Evolutionary conservation across 2,113 vertebrate species (phyloP), one percentile per base, ranked within the genome.

Genomic region (Pteropus alecto): DNA sequence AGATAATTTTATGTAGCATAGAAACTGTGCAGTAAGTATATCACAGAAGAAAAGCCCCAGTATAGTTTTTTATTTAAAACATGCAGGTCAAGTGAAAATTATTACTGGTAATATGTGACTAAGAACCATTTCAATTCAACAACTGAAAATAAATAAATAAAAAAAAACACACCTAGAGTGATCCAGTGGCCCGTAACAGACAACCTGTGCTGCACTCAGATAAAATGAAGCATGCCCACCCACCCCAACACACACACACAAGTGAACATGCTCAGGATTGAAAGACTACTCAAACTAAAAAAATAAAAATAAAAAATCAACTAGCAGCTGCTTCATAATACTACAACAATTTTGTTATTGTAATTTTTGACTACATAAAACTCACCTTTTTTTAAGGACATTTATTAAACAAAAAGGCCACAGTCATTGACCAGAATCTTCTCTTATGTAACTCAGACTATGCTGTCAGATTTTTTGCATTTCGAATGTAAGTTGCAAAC

Each of bases 1-100:
- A 9, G 92, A 67, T 76, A 94, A 96, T 61, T 87, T 92, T 84
- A 38, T 78, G 38, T 61, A 79, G 21, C 35, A 86, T 46, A 95
- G 76, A 96, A 61, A 74, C 3, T 46, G 35, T 0, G 68, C 24
- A 82, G 78, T 24, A 43, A 8, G 30, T 2, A 63, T 24, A 41
- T 18, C 68, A 71, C 18, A 85, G 14, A 78, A 67, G 21, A 86
- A 93, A 58, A 87, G 3, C 28, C 30, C 41, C 21, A 51, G 38
- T 21, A 95, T 43, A 67, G 43, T 46, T 46, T 38, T 97, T 96
- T 41, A 38, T 22, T 89, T 90, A 61, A 85, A 86, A 73, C 61
- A 92, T 1, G 24, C 16, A 74, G 8, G 24, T 91, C 87, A 95
- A 18, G 7, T 48, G 78, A 85, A 91, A 87, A 78, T 35, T 91